Base-by-base conservation (phyloP, 1,140 invertebrate genomes). In the Aphis gossypii region DNA sequence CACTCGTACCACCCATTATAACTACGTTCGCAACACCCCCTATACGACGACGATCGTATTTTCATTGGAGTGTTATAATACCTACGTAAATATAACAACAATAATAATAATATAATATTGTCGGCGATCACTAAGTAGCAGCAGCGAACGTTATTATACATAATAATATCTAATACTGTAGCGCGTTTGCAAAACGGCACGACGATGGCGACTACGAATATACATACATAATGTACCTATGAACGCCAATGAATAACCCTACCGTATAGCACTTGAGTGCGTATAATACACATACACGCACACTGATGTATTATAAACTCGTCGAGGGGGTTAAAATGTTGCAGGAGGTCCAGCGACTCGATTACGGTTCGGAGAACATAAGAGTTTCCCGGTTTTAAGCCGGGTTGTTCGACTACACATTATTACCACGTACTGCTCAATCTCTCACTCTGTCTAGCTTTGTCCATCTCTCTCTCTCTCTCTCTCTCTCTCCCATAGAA, bases 11-110 rank as follows among this genome's bases (percentile, higher is more conserved):
- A 14, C 60, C 60, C 30, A 14, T 76, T 5, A 5, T 20, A n/a
- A n/a, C 60, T 18, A 14, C 14, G 11, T n/a, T 18, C 30, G 60
- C 4, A 18, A 18, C 60, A n/a, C 4, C 60, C 60, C 8, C 25
- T 18, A 68, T 18, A 9, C 60, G 56, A 60, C 25, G 25, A 1
- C 30, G 30, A 11, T 60, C 30, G 60, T 76, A 68, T 76, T 76
- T 76, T n/a, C 60, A n/a, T 76, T n/a, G 60, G 60, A 76, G 60
- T 76, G 60, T 76, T 76, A 76, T 76, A 76, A 76, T n/a, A n/a
- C 60, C 60, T 7, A n/a, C 18, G 60, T n/a, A 76, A 14, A n/a
- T n/a, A n/a, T n/a, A 76, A 76, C n/a, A 68, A 68, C n/a, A n/a
- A 68, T 60, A 60, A 30, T 60, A 60, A 76, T 76, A 76, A 76